These are phyloP conservation scores for Drosophila pseudotalamancana DNA, from an alignment of 2,888 invertebrate species.

Conservation along the genomic window DNA sequence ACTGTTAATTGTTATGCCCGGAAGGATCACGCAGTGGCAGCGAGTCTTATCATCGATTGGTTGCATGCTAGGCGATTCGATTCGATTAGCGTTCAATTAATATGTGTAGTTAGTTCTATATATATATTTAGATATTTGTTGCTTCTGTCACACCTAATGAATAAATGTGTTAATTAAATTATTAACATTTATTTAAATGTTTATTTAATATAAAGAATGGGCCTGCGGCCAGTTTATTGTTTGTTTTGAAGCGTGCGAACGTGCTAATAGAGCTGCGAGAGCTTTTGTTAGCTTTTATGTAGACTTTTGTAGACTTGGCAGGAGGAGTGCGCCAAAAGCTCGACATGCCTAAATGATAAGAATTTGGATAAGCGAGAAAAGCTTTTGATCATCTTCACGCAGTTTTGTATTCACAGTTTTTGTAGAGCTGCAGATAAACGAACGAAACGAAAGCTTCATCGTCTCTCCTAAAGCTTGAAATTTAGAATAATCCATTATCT, in stretches of 20 bases:
- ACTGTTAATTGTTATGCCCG: slow-evolving; percentile 39
- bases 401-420: too few species aligned
- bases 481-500: too few species aligned
- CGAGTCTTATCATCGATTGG: slow-evolving; percentile 27
- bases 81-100: slow-evolving; percentile 16
- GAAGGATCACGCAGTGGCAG: slow-evolving; percentile 39
- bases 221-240: slow-evolving; percentile 1
- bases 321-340: slow-evolving; percentile 21
- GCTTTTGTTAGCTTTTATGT: slow-evolving; percentile 40
- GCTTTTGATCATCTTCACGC: slow-evolving; percentile 11
- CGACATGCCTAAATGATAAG: background rate
- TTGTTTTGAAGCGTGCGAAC: slow-evolving; percentile 7
- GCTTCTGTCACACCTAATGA: too few species aligned
- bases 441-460: too few species aligned
- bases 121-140: too few species aligned
- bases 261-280: slow-evolving; percentile 9
- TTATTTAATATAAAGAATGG: background rate
- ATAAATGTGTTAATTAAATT: slow-evolving; percentile 5
- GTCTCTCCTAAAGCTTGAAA: too few species aligned
- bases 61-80: slow-evolving; percentile 36
- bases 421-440: too few species aligned
- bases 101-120: slow-evolving; percentile 16
- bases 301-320: slow-evolving; percentile 27
- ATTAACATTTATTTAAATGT: background rate
- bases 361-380: background rate